These are phyloP conservation scores for Isichthys henryi DNA, from an alignment of 2,113 vertebrate genomes.

Conservation along the genomic window DNA sequence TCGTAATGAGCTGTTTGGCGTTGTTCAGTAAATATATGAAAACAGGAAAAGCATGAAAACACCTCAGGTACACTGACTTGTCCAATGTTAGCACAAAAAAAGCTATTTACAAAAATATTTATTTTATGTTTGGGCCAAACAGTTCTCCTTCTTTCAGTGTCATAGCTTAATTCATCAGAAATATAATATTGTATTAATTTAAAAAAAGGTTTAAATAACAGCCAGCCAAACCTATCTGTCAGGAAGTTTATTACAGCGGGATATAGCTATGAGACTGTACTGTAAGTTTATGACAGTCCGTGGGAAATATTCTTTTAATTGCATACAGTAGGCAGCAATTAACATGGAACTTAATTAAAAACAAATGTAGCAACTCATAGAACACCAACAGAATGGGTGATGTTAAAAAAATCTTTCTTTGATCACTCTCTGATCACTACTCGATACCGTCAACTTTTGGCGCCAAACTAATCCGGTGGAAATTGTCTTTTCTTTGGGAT, in stretches of 20 bases:
- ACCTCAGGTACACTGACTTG: background rate
- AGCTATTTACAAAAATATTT: background rate
- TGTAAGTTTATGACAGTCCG: background rate
- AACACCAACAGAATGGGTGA: background rate
- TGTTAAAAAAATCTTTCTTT: background rate
- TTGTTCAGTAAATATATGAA: background rate
- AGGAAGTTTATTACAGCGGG: slow-evolving; percentile 1
- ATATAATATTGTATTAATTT: background rate
- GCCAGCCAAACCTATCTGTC: background rate
- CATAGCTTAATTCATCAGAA: background rate
- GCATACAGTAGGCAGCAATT: background rate
- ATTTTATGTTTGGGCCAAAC: background rate
- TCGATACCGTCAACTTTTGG: background rate
- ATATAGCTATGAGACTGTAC: background rate
- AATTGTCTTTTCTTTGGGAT: background rate
- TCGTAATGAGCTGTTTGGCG: background rate
- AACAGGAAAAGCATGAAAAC: background rate
- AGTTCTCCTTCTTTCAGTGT: background rate
- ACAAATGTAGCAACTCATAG: background rate
- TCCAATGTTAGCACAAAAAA: background rate
- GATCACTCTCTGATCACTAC: background rate
- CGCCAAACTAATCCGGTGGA: background rate
- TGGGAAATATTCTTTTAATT: slow-evolving; percentile 4
- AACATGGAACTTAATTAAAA: background rate
- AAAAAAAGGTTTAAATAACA: background rate